phyloP scores from a whole-genome alignment of 2,113 vertebrate genomes.

The Pica pica region DNA sequence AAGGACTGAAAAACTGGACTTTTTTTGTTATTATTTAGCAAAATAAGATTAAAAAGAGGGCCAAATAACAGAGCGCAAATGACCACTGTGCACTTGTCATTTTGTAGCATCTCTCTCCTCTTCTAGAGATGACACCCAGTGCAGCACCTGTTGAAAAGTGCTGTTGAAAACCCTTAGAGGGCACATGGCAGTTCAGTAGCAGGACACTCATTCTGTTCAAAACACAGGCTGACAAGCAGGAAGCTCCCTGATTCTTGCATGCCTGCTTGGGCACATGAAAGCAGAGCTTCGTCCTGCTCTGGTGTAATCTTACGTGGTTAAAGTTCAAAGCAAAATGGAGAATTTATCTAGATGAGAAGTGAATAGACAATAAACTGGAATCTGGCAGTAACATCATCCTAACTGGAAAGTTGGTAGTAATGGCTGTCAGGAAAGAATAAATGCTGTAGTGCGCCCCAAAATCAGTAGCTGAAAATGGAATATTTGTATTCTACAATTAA shows the following conservation, averaged over 20 bases:
- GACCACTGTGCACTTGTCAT: background rate
- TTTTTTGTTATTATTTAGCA: background rate
- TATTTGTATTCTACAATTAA: background rate
- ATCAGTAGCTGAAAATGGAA: background rate
- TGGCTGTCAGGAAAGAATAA: background rate
- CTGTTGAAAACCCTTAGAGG: background rate
- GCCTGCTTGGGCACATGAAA: background rate
- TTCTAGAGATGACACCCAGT: background rate
- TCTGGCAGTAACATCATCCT: background rate
- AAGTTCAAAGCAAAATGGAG: background rate
- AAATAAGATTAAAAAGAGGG: background rate
- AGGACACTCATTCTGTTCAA: background rate
- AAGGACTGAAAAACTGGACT: background rate
- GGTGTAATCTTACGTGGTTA: background rate
- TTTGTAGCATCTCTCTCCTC: background rate
- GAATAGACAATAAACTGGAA: background rate
- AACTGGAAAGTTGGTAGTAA: background rate
- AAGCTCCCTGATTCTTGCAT: background rate
- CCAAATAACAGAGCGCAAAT: background rate
- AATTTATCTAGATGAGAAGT: background rate
- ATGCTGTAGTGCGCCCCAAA: background rate
- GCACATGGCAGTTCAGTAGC: rapidly evolving
- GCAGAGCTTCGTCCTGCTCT: background rate
- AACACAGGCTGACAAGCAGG: background rate
- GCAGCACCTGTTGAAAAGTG: rapidly evolving